phyloP scores from a whole-genome alignment of 2,797 vertebrate genomes.

The Arctocebus calabarensis region DNA sequence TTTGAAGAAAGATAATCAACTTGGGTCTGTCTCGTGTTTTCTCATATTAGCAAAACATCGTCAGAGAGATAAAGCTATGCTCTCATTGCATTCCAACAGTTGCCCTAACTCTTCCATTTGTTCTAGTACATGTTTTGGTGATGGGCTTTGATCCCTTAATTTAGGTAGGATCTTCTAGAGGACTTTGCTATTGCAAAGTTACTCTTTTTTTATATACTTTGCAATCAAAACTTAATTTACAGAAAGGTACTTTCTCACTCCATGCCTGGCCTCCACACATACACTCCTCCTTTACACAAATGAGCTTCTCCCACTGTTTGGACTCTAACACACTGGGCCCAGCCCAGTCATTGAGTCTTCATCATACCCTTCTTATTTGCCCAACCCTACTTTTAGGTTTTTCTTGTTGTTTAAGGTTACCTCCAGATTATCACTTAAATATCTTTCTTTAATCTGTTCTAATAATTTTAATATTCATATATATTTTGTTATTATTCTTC shows the following conservation, averaged over 20 bases:
- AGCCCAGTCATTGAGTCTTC: accelerated
- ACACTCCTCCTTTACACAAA: accelerated
- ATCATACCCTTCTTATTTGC: background rate
- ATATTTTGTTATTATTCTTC: background rate
- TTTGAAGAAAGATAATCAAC: background rate
- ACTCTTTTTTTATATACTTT: background rate
- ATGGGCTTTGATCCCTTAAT: background rate
- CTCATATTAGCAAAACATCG: background rate
- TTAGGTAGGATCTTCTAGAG: background rate
- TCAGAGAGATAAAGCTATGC: background rate
- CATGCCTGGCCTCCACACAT: background rate
- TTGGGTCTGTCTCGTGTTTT: background rate
- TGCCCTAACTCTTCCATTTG: background rate
- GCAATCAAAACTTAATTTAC: background rate
- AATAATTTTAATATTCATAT: background rate
- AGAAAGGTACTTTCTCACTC: background rate
- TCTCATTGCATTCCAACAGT: background rate
- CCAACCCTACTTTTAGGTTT: background rate
- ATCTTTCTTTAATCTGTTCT: background rate
- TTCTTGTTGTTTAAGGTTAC: background rate
- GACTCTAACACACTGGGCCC: accelerated
- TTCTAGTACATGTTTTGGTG: background rate
- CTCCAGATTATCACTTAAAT: background rate
- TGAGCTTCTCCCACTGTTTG: accelerated
- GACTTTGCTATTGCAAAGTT: background rate